phyloP scores from a whole-genome alignment of 2,797 vertebrate genomes.

The Hirundo rustica region DNA sequence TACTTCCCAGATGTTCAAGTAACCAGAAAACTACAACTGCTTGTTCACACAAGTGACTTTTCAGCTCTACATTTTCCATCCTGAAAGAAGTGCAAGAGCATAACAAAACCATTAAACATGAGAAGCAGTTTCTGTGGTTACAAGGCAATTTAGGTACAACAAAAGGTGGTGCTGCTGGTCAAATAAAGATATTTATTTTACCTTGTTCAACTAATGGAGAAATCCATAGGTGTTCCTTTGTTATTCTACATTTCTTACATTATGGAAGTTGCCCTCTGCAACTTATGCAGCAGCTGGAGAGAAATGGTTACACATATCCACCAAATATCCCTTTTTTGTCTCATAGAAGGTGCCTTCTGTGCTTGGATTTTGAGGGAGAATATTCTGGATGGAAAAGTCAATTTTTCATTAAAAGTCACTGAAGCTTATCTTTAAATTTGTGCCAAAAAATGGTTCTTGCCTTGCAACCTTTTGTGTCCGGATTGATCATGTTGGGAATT shows the following conservation, averaged over 20 bases:
- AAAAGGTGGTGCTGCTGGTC: neutral
- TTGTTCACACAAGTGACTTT: neutral
- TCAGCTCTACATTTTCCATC: neutral
- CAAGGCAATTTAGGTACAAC: neutral
- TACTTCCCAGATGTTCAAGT: neutral
- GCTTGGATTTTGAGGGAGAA: neutral
- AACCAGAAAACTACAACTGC: neutral
- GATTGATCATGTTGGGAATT: slow-evolving; percentile 36
- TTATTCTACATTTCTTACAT: neutral
- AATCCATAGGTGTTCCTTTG: neutral
- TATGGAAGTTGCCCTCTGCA: neutral
- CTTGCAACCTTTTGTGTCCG: neutral
- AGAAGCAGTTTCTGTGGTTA: neutral
- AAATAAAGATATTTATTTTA: neutral
- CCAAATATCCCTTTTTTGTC: neutral
- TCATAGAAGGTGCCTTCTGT: neutral
- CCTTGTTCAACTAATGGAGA: neutral
- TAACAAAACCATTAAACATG: neutral
- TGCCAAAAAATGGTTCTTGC: neutral
- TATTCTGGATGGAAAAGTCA: neutral
- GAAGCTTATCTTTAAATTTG: slow-evolving; percentile 33
- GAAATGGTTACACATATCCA: neutral
- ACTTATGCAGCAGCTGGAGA: neutral
- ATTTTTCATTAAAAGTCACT: slow-evolving; percentile 37
- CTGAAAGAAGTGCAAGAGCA: neutral